Percentiles rank a stretch among this genome's conserved stretches.
phyloP scores from a whole-genome alignment of 2,113 vertebrate species.

The Pseudopodoces humilis region DNA sequence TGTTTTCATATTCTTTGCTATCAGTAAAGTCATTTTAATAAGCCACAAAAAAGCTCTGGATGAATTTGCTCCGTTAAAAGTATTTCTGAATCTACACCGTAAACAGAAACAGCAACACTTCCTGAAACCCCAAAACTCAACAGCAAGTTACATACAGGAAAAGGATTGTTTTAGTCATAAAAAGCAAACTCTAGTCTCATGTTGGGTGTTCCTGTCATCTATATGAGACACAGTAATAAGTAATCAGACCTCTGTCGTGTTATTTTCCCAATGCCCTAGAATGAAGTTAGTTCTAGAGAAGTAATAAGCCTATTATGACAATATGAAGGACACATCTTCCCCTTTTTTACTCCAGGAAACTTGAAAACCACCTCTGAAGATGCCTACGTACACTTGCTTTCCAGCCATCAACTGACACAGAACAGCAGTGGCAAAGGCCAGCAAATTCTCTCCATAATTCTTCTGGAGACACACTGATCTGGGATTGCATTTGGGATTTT shows the following conservation, averaged over 20 bases:
- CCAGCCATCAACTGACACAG: not conserved
- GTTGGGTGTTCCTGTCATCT: not conserved
- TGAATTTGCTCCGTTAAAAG: not conserved
- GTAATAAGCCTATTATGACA: not conserved
- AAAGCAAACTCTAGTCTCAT: not conserved
- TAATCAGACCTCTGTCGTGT: not conserved
- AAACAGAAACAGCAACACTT: slow-evolving; percentile 21
- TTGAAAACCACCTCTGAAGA: not conserved
- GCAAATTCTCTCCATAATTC: not conserved
- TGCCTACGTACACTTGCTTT: not conserved
- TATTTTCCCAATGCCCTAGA: not conserved
- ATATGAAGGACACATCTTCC: not conserved
- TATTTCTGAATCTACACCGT: not conserved
- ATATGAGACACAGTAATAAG: not conserved
- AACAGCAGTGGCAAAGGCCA: not conserved
- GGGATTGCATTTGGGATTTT: not conserved
- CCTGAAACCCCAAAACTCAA: not conserved
- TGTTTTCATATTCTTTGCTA: slow-evolving; percentile 31
- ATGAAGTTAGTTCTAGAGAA: not conserved
- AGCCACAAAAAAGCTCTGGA: not conserved
- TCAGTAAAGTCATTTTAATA: slow-evolving; percentile 39
- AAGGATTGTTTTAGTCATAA: not conserved
- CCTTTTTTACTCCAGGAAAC: not conserved
- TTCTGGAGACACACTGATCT: not conserved
- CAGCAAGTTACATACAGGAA: not conserved